Evolutionary conservation across 2,113 vertebrate genomes (phyloP).

Genomic region (Sitta europaea): DNA sequence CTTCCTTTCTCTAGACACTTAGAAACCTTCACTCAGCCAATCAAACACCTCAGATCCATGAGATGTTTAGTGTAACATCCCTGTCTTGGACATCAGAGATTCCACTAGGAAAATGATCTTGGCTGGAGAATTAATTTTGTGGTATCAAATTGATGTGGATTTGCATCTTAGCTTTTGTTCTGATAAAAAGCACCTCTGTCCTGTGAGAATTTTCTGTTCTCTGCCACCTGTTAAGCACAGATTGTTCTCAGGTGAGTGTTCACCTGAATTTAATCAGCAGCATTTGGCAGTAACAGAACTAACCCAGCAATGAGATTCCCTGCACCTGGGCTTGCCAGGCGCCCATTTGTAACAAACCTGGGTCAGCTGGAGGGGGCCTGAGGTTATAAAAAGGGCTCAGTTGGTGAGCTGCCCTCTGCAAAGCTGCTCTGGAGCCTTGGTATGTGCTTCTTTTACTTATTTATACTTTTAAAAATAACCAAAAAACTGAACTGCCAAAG

Average conservation of each 20-base stretch:
- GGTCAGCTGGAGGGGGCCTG: neutral
- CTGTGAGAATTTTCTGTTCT: neutral
- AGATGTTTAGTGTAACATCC: neutral
- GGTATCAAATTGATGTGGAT: neutral
- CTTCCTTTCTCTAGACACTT: neutral
- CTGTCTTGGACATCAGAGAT: neutral
- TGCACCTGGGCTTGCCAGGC: neutral
- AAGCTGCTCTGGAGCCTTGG: neutral
- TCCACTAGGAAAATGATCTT: neutral
- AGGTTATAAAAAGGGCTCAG: neutral
- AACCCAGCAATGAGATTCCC: neutral
- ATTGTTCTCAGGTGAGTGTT: neutral
- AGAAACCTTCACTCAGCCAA: neutral
- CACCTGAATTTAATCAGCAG: neutral
- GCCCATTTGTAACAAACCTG: neutral
- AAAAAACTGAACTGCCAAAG: neutral
- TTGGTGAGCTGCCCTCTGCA: fast-evolving
- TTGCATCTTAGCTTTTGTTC: neutral
- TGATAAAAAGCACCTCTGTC: neutral
- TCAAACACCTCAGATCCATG: neutral
- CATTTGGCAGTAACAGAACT: neutral
- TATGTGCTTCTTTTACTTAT: neutral
- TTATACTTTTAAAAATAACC: neutral
- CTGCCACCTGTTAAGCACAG: neutral
- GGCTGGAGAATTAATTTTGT: neutral